These are phyloP conservation scores for Orthosia incerta DNA, from an alignment of 2,888 invertebrate genomes.

Conservation along the genomic window DNA sequence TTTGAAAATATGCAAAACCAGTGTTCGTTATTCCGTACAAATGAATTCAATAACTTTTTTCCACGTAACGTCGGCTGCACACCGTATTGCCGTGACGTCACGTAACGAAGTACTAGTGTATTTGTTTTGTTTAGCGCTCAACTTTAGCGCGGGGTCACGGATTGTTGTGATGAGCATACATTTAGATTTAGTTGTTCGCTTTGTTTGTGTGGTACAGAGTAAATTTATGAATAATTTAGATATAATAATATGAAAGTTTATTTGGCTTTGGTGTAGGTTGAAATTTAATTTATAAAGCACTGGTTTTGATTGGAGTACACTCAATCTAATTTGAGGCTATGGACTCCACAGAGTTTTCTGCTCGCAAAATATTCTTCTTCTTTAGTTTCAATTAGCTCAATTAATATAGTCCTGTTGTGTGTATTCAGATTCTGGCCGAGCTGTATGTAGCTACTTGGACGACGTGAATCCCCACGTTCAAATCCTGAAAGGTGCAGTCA, in stretches of 20 bases:
- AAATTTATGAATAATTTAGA: conserved; percentile 23
- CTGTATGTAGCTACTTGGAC: too few relatives aligned
- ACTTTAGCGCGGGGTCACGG: conserved; percentile 55
- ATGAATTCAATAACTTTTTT: conserved; percentile 41
- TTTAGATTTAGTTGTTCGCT: conserved; percentile 45
- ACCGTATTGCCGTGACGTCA: conserved; percentile 42
- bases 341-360: too few relatives aligned
- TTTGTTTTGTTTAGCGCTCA: conserved; percentile 56
- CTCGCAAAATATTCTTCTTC: too few relatives aligned
- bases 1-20: neutral
- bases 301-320: too few relatives aligned
- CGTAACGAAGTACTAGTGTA: conserved; percentile 26
- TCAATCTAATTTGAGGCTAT: too few relatives aligned
- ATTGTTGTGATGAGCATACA: conserved; percentile 53
- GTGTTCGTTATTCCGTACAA: conserved; percentile 32
- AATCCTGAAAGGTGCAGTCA: too few relatives aligned
- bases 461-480: too few relatives aligned
- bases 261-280: conserved; percentile 11
- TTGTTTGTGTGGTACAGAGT: conserved; percentile 34
- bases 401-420: too few relatives aligned
- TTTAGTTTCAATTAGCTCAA: too few relatives aligned
- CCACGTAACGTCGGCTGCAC: conserved; percentile 32
- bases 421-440: too few relatives aligned
- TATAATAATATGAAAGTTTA: conserved; percentile 12
- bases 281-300: conserved; percentile 1